Conservation (phyloP, 2,888 invertebrate genomes). For the Bombylius major region DNA sequence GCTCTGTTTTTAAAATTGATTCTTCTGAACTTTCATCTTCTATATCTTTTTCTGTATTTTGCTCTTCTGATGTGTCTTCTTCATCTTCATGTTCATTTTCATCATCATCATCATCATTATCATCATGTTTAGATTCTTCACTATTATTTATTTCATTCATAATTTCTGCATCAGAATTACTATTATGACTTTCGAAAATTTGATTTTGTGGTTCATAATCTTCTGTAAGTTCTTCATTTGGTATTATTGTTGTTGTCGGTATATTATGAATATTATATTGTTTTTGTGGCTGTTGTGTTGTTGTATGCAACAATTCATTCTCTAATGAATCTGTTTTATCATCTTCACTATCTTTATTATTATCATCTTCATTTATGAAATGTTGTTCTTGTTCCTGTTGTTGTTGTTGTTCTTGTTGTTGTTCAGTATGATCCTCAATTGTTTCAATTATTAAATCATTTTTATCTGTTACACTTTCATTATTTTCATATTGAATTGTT, state of each 20-base stretch:
- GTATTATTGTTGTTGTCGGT: not conserved
- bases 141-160: not conserved
- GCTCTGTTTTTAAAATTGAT: not conserved
- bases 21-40: not conserved
- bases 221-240: not conserved
- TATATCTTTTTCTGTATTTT: not conserved
- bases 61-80: conserved; percentile 10
- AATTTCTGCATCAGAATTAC: not conserved
- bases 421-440: not conserved
- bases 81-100: conserved; percentile 32
- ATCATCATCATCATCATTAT: conserved; percentile 25
- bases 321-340: not conserved
- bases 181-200: not conserved
- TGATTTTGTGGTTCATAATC: not conserved
- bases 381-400: no score
- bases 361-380: not conserved
- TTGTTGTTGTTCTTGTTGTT: not conserved
- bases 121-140: conserved; percentile 16
- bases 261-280: not conserved
- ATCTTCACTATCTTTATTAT: not conserved
- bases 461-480: not conserved
- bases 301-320: not conserved
- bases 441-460: not conserved
- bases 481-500: not conserved
- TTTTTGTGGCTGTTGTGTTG: not conserved